Conservation (phyloP, 2,113 vertebrate genomes). For the Dasypus novemcinctus region DNA sequence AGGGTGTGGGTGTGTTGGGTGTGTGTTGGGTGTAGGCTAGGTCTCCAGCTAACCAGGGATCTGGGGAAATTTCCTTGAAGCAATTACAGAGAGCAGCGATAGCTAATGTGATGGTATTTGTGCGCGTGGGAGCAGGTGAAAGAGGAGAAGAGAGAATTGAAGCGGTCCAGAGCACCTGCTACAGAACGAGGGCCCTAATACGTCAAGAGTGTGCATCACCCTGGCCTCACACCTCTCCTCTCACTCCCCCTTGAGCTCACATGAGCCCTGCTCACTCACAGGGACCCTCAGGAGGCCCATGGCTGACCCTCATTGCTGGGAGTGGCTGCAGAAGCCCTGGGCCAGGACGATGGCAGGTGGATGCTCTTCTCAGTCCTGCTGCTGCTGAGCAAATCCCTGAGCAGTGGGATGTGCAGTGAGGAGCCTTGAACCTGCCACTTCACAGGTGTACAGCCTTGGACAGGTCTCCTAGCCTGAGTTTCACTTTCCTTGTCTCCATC, state of each 20-base stretch:
- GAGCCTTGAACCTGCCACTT: neutral
- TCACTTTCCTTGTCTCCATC: neutral
- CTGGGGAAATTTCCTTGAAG: neutral
- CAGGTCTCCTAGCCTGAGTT: neutral
- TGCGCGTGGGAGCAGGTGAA: neutral
- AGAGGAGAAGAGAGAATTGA: neutral
- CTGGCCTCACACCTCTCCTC: neutral
- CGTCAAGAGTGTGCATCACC: fast-evolving
- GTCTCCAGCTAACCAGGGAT: neutral
- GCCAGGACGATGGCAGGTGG: neutral
- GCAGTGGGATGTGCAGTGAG: neutral
- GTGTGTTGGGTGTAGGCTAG: neutral
- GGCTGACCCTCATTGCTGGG: neutral
- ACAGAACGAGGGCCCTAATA: neutral
- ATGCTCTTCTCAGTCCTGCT: neutral
- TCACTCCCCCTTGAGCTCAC: neutral
- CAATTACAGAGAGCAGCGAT: neutral
- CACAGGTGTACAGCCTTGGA: neutral
- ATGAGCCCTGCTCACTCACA: neutral
- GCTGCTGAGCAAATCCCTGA: neutral
- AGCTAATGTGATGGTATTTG: neutral
- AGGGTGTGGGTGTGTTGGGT: neutral
- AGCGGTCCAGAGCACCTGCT: neutral
- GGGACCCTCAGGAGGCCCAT: neutral
- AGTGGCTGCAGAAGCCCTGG: neutral